Evolutionary conservation across 1,140 invertebrate species (phyloP).

Genomic region (Drosophila teissieri): DNA sequence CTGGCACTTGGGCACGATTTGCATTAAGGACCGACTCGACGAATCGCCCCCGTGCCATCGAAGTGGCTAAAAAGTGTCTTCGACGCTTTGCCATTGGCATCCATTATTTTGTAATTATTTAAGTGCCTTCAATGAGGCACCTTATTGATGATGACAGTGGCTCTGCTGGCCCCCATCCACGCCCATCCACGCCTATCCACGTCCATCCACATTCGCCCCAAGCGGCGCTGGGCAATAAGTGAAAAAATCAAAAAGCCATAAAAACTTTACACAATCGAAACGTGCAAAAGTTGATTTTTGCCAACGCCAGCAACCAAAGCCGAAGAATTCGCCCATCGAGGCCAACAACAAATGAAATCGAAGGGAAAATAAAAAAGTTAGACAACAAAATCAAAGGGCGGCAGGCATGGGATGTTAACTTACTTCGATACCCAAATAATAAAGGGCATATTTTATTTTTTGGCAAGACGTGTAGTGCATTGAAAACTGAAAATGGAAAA

Average conservation of each 20-base stretch:
- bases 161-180: conserved; percentile 7
- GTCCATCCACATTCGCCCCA: neutral
- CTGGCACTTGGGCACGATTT: conserved; percentile 75
- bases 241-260: conserved; percentile 84
- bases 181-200: neutral
- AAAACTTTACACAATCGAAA: conserved; percentile 84
- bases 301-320: conserved; percentile 70
- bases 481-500: neutral
- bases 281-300: conserved; percentile 83
- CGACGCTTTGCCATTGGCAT: conserved; percentile 54
- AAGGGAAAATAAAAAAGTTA: conserved; percentile 28
- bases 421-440: conserved; percentile 23
- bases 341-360: conserved; percentile 13
- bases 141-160: conserved; percentile 51
- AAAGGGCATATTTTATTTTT: neutral
- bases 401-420: conserved; percentile 69
- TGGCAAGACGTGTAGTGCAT: too few species aligned
- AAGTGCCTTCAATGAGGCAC: conserved; percentile 65
- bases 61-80: conserved; percentile 54
- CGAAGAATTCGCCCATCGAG: conserved; percentile 13
- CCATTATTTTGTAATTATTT: conserved; percentile 82
- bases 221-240: conserved; percentile 63
- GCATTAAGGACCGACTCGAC: conserved; percentile 51
- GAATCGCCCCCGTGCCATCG: neutral
- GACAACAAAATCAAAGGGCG: conserved; percentile 80